Evolutionary conservation across 2,797 vertebrate species (phyloP).

Genomic region (Trichosurus vulpecula): DNA sequence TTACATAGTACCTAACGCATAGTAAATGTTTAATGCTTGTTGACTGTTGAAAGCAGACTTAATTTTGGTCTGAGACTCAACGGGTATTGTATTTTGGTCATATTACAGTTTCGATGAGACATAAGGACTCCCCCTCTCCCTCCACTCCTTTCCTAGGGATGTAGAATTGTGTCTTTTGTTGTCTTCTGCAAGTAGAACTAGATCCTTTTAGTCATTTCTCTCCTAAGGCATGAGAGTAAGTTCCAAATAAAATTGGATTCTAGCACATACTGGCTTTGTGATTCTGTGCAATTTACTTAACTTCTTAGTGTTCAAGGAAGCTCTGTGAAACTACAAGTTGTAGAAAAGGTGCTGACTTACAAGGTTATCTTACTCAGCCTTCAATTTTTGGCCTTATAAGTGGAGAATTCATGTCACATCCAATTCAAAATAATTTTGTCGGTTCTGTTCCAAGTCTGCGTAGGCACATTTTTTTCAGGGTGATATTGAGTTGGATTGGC

Average conservation of each 20-base stretch:
- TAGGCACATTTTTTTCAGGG: neutral
- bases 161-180: neutral
- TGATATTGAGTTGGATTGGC: neutral
- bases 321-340: neutral
- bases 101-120: neutral
- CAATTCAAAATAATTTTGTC: neutral
- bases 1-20: neutral
- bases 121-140: neutral
- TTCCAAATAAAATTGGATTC: neutral
- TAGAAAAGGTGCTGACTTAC: neutral
- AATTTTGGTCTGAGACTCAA: neutral
- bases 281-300: neutral
- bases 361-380: neutral
- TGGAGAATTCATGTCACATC: neutral
- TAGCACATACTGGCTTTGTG: neutral
- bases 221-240: neutral
- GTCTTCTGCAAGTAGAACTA: neutral
- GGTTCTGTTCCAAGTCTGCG: neutral
- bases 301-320: neutral
- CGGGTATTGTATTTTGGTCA: neutral
- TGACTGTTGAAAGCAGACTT: neutral
- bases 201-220: neutral
- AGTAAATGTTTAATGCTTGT: neutral
- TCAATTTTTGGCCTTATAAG: neutral
- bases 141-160: neutral